Base-by-base conservation (phyloP, 1,140 invertebrate genomes). In the Andrena cerasifolii region DNA sequence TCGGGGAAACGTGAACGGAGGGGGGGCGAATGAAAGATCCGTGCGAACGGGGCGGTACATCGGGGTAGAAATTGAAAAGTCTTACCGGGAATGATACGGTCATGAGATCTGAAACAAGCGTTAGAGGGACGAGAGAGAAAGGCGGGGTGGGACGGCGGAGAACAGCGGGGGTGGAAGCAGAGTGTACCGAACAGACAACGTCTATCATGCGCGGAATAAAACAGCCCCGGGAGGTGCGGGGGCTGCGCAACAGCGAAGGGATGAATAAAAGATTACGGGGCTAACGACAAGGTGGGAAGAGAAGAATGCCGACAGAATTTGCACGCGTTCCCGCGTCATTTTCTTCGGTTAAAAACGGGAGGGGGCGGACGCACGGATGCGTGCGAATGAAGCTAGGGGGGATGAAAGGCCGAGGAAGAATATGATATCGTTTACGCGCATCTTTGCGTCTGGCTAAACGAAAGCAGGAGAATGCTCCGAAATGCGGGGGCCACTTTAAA, bases 191-290 rank as follows among this genome's bases (percentile, higher is more conserved):
- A 70, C 36, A 56, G 68, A 72, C 56, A 61, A 72, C 40, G 56
- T 61, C 54, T 47, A 72, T 49, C 36, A 10, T 12, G 18, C 49
- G 54, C 24, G 12, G 8, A 68, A 67, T 45, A 47, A 68, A 68
- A 40, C 36, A 21, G 28, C 14, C 26, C 26, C n/a, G n/a, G 26
- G 2, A 14, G 26, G 28, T 36, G 49, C 18, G 28, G 28, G 49
- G 33, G 26, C 53, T 65, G 24, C 36, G 24, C 40, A 65, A 63
- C 26, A 36, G 36, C 36, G 16, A n/a, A 12, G 26, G 24, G 62
- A 75, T 58, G 73, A 76, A 76, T 68, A 59, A 76, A 68, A 68
- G 47, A 76, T 76, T 14, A 18, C 40, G 24, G 16, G 24, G 63
- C 31, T 68, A 58, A 58, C 43, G 40, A 47, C 51, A 47, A n/a